Evolutionary conservation across 2,888 invertebrate genomes (phyloP).

Genomic region (Slavum lentiscoides): DNA sequence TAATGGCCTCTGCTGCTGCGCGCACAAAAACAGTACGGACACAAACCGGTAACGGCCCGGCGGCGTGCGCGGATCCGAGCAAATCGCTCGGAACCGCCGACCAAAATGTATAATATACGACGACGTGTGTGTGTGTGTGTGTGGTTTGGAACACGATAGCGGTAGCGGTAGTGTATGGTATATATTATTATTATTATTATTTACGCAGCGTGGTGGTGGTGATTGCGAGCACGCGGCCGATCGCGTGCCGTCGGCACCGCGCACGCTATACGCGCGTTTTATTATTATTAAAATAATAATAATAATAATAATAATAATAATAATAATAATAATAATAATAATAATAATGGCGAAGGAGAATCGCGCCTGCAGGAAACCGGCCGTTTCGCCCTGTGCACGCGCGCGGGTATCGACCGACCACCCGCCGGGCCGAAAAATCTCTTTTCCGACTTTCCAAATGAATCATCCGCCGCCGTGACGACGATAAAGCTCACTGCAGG

Average conservation of each 20-base stretch:
- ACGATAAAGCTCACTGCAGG: background rate
- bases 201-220: background rate
- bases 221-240: slow-evolving; percentile 24
- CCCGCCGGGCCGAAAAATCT: no score
- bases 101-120: no score
- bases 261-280: slow-evolving; percentile 38
- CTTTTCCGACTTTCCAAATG: no score
- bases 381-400: no score
- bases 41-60: background rate
- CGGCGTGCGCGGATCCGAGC: slow-evolving; percentile 17
- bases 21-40: background rate
- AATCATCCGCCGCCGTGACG: no score
- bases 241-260: slow-evolving; percentile 14
- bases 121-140: background rate
- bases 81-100: slow-evolving; percentile 42
- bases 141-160: background rate
- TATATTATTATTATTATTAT: no score
- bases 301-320: background rate
- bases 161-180: background rate
- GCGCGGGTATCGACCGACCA: no score
- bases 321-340: background rate
- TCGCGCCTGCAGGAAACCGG: background rate
- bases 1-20: slow-evolving; percentile 19
- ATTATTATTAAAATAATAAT: slow-evolving; percentile 16
- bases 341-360: background rate